phyloP scores from a whole-genome alignment of 2,888 invertebrate species.

The Epirrhoe tristata region DNA sequence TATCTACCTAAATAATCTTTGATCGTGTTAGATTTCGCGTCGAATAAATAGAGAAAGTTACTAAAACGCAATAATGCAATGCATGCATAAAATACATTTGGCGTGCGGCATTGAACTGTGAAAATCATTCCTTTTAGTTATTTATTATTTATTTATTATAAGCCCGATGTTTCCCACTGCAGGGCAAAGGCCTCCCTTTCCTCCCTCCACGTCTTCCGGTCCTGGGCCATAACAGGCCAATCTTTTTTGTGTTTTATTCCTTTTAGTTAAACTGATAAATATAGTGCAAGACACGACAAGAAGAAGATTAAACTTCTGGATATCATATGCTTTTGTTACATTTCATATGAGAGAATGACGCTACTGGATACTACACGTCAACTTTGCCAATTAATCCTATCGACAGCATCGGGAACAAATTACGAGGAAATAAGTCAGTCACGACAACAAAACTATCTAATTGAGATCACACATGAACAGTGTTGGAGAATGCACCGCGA shows the following conservation, averaged over 20 bases:
- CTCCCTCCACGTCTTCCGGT: too few relatives aligned
- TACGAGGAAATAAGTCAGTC: slow-evolving; percentile 55
- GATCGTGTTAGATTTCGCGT: slow-evolving; percentile 14
- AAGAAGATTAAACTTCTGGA: slow-evolving; percentile 21
- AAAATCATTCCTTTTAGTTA: too few relatives aligned
- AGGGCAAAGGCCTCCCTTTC: too few relatives aligned
- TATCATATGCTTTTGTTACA: background rate
- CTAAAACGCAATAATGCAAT: slow-evolving; percentile 15
- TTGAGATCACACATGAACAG: slow-evolving; percentile 74
- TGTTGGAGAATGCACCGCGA: slow-evolving; percentile 58
- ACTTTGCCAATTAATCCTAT: slow-evolving; percentile 59
- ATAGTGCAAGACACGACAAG: slow-evolving; percentile 54
- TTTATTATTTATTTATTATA: too few relatives aligned
- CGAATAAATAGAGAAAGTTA: slow-evolving; percentile 40
- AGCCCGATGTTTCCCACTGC: too few relatives aligned
- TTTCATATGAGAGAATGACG: slow-evolving; percentile 51
- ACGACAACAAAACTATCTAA: slow-evolving; percentile 67
- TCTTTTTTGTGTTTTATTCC: too few relatives aligned
- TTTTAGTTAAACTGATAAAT: slow-evolving; percentile 50
- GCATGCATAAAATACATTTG: slow-evolving; percentile 41
- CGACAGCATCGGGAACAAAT: slow-evolving; percentile 56
- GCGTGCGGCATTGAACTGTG: slow-evolving; percentile 48
- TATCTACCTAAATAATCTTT: slow-evolving; percentile 1
- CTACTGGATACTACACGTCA: slow-evolving; percentile 45
- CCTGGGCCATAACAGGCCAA: too few relatives aligned